These are phyloP conservation scores for Anser brachyrhynchus DNA, from an alignment of 2,113 vertebrate species.

Conservation along the genomic window DNA sequence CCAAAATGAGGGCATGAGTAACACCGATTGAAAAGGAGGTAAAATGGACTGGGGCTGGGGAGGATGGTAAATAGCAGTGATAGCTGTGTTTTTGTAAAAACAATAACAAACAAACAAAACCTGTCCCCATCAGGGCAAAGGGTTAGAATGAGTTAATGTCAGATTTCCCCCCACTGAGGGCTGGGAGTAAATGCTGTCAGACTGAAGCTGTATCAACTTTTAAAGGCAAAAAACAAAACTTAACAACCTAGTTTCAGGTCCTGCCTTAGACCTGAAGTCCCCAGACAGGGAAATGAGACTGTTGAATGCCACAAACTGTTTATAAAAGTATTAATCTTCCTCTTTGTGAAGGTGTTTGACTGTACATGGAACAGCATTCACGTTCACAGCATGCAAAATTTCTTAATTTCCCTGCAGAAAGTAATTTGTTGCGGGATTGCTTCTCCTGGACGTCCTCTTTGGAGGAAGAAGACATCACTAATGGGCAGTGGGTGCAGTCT, in stretches of 20 bases:
- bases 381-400: neutral
- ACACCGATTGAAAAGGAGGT: neutral
- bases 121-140: neutral
- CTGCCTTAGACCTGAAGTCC: neutral
- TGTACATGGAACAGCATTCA: neutral
- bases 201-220: neutral
- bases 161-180: neutral
- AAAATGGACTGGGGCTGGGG: neutral
- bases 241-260: neutral
- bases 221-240: neutral
- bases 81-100: neutral
- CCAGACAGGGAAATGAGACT: neutral
- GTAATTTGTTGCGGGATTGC: neutral
- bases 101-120: neutral
- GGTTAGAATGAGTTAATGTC: neutral
- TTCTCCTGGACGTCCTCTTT: neutral
- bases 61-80: neutral
- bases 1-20: neutral
- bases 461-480: neutral
- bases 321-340: neutral
- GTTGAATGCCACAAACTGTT: neutral
- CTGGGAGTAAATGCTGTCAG: neutral
- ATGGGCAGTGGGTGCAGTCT: rapidly evolving
- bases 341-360: neutral
- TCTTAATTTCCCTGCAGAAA: neutral